Evolutionary conservation across 1,140 invertebrate species (phyloP).

Genomic region (Heliothis virescens): DNA sequence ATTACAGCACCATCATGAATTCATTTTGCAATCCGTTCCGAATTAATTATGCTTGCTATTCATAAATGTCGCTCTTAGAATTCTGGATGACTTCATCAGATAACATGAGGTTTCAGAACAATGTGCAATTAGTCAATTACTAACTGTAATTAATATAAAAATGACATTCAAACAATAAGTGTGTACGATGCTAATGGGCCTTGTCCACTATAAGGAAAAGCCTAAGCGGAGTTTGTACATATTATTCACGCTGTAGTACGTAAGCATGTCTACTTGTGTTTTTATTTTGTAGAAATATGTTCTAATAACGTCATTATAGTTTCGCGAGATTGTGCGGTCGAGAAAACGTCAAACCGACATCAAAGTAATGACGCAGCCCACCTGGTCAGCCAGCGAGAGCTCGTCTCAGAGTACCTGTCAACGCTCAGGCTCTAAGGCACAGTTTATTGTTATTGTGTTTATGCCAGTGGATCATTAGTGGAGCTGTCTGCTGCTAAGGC

Average conservation of each 20-base stretch:
- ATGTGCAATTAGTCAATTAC: constrained; percentile 19
- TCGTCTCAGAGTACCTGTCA: constrained; percentile 11
- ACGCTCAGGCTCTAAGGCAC: constrained; percentile 20
- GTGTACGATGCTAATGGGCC: neutral
- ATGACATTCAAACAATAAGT: neutral
- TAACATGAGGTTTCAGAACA: constrained; percentile 25
- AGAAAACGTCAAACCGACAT: constrained; percentile 40
- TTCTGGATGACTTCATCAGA: constrained; percentile 22
- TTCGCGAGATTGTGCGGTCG: constrained; percentile 1
- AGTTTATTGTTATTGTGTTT: constrained; percentile 45
- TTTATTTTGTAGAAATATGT: neutral
- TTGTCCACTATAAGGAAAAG: constrained; percentile 8
- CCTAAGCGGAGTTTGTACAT: neutral
- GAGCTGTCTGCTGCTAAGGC: neutral
- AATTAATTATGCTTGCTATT: constrained; percentile 25
- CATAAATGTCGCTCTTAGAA: constrained; percentile 23
- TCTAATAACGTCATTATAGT: constrained; percentile 29
- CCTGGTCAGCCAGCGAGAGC: constrained; percentile 14
- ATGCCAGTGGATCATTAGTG: constrained; percentile 16
- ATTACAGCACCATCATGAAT: constrained; percentile 19
- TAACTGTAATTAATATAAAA: neutral
- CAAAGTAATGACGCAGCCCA: constrained; percentile 22
- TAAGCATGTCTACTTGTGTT: neutral
- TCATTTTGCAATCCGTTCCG: constrained; percentile 4
- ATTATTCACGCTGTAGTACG: neutral